These are phyloP conservation scores for Plagodis pulveraria DNA, from an alignment of 2,888 invertebrate genomes.

Conservation along the genomic window DNA sequence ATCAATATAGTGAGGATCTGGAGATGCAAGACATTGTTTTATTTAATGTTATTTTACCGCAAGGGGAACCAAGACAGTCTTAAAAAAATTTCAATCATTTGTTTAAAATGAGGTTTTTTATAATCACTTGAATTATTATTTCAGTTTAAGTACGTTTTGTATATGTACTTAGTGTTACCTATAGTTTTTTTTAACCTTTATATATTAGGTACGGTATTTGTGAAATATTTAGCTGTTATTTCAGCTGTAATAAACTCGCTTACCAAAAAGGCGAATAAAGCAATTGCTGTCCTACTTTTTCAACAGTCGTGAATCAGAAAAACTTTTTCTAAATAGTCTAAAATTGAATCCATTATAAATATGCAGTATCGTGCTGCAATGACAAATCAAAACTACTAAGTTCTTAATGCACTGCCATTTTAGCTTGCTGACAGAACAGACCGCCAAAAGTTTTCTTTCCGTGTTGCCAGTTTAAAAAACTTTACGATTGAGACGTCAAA, in stretches of 20 bases:
- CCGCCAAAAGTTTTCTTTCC: slow-evolving; percentile 53
- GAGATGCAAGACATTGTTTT: background rate
- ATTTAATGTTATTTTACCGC: too few species aligned
- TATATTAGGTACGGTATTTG: too few species aligned
- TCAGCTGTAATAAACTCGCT: too few species aligned
- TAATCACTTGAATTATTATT: too few species aligned
- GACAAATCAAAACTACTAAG: slow-evolving; percentile 35
- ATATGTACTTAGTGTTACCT: too few species aligned
- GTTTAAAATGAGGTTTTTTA: too few species aligned
- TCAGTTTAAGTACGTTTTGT: too few species aligned
- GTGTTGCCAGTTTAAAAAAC: slow-evolving; percentile 47
- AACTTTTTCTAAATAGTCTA: slow-evolving; percentile 1
- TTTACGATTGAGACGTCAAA: slow-evolving; percentile 75
- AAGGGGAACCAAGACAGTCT: too few species aligned
- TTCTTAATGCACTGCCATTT: slow-evolving; percentile 34
- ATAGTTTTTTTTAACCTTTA: too few species aligned
- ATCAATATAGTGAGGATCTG: slow-evolving; percentile 17
- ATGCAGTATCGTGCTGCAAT: slow-evolving; percentile 34
- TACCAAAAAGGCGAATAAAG: too few species aligned
- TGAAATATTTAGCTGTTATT: too few species aligned
- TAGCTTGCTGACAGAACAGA: slow-evolving; percentile 39
- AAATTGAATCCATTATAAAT: slow-evolving; percentile 29
- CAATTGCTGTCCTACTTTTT: background rate
- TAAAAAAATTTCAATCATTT: too few species aligned
- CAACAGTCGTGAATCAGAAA: background rate